These are phyloP conservation scores for Sinopyrophorus schimmeli DNA, from an alignment of 2,888 invertebrate species.

Conservation along the genomic window DNA sequence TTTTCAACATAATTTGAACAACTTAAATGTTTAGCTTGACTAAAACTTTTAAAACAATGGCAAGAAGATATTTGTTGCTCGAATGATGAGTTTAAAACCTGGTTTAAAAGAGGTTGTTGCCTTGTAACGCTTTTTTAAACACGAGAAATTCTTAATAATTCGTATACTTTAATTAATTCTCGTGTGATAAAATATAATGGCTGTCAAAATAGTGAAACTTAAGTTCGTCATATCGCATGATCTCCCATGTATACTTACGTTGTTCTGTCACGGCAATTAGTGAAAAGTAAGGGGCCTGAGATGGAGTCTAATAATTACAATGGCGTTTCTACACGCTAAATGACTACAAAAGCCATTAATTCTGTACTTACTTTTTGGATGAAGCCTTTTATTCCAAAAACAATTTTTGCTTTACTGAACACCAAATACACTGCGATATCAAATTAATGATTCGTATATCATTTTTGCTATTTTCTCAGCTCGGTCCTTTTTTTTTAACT, in stretches of 20 bases:
- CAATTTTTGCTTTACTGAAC: slow-evolving; percentile 2
- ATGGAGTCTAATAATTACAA: slow-evolving; percentile 42
- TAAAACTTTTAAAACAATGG: neutral
- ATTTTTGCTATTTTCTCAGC: too few species aligned
- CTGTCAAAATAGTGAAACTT: slow-evolving; percentile 32
- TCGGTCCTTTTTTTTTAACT: too few species aligned
- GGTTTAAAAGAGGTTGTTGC: slow-evolving; percentile 21
- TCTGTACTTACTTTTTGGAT: slow-evolving; percentile 20
- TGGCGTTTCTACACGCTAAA: slow-evolving; percentile 47
- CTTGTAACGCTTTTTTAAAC: slow-evolving; percentile 25
- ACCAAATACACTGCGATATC: too few species aligned
- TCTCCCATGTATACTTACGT: slow-evolving; percentile 29
- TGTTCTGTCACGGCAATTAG: slow-evolving; percentile 50
- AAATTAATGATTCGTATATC: too few species aligned
- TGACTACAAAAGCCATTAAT: slow-evolving; percentile 37
- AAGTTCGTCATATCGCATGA: slow-evolving; percentile 31
- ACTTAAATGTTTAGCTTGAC: too few species aligned
- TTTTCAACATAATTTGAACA: too few species aligned
- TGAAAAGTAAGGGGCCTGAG: slow-evolving; percentile 41
- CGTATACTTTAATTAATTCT: slow-evolving; percentile 30
- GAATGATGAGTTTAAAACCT: slow-evolving; percentile 3
- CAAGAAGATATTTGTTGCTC: too few species aligned
- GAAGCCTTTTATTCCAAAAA: slow-evolving; percentile 4
- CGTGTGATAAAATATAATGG: slow-evolving; percentile 31
- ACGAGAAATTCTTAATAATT: slow-evolving; percentile 18